Base-by-base conservation (phyloP, 2,113 vertebrate species). In the Synchiropus splendidus region DNA sequence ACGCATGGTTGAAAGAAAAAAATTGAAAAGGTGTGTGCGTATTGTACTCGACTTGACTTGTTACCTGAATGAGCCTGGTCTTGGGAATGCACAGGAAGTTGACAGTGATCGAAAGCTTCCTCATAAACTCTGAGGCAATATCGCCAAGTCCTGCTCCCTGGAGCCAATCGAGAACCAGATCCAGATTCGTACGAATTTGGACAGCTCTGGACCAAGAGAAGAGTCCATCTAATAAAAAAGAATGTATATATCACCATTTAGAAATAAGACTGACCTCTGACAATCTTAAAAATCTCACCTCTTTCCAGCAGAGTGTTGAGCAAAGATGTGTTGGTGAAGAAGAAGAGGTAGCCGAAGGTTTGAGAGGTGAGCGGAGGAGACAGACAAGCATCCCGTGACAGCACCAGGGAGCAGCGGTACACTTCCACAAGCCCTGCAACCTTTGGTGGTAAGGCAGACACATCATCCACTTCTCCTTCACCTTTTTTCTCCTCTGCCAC, bases 291-390 rank as follows among this genome's bases (percentile, higher is more conserved):
- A 37, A 37, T 57, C 72, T 79, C 70, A 92, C 92, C 92, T 90
- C 89, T 83, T 69, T 94, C 92, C 78, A 94, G 85, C 60, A 94
- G 70, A 1, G 91, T 92, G 58, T 94, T 94, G 70, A 94, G 87
- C 56, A 94, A 80, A n/a, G 92, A 93, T 3, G 92, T 92, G 54
- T 94, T 94, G 78, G 89, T 92, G 83, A 94, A 94, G 78, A 94
- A 94, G 74, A 94, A 92, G 59, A 94, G 87, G 74, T 94, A 94
- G 54, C 90, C 90, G 1, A 94, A 94, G 8, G 90, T 92, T 77
- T 94, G 92, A 13, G 92, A 92, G 33, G 91, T 90, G 10, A 94
- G 88, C 2, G 91, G 89, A 0, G 91, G 88, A 12, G 92, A 92
- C 42, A 94, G 82, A 50, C 87, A 87, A 0, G 89, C 89, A 31